Evolutionary conservation across 2,888 invertebrate species (phyloP).

Genomic region (Geotrupes spiniger): DNA sequence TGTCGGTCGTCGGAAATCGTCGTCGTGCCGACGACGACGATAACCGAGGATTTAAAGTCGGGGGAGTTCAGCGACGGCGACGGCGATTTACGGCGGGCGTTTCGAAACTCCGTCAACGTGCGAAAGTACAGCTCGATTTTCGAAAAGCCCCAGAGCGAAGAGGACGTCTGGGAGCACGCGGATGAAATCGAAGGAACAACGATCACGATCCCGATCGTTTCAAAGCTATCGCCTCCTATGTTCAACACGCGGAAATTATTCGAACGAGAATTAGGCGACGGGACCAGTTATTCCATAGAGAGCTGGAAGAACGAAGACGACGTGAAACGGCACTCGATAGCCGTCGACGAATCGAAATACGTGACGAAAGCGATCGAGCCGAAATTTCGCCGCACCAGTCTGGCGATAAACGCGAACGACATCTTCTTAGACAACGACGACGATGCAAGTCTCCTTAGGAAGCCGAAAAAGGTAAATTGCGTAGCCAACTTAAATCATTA

Average conservation of each 20-base stretch:
- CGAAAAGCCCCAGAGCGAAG: slow-evolving; percentile 28
- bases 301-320: slow-evolving; percentile 38
- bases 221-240: slow-evolving; percentile 28
- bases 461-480: slow-evolving; percentile 10
- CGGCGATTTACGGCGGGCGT: slow-evolving; percentile 9
- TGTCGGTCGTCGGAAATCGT: slow-evolving; percentile 70
- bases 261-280: slow-evolving; percentile 12
- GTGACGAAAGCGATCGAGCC: slow-evolving; percentile 43
- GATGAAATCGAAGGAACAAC: slow-evolving; percentile 41
- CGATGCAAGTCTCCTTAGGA: slow-evolving; percentile 9
- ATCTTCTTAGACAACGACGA: slow-evolving; percentile 13
- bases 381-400: slow-evolving; percentile 33
- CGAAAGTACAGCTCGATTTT: slow-evolving; percentile 33
- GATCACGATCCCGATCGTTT: slow-evolving; percentile 45
- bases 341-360: slow-evolving; percentile 57
- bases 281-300: slow-evolving; percentile 16
- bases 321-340: slow-evolving; percentile 57
- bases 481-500: slow-evolving; percentile 54
- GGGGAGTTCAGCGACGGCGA: slow-evolving; percentile 37
- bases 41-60: slow-evolving; percentile 40
- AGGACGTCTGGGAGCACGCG: slow-evolving; percentile 20
- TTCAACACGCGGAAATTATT: slow-evolving; percentile 13
- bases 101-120: slow-evolving; percentile 6
- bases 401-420: slow-evolving; percentile 33
- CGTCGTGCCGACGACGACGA: slow-evolving; percentile 43